These are phyloP conservation scores for Platyrinchus mystaceus DNA, from an alignment of 2,797 vertebrate genomes.

Conservation along the genomic window DNA sequence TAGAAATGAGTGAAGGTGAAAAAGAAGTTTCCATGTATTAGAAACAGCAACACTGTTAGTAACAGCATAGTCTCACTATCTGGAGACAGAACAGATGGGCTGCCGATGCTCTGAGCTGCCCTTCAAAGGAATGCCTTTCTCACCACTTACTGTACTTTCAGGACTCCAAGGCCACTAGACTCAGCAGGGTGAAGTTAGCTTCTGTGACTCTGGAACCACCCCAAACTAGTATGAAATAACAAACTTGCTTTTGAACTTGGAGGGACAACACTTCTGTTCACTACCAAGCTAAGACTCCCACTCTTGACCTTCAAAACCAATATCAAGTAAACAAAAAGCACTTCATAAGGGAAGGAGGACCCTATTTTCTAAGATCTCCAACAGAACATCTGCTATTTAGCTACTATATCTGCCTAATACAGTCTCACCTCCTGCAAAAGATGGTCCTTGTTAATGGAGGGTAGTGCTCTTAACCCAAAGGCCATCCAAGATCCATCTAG, in stretches of 20 bases:
- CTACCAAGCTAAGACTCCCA: not conserved
- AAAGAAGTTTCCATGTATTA: not conserved
- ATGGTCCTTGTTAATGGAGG: rapidly evolving
- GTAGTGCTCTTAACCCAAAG: not conserved
- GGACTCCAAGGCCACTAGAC: not conserved
- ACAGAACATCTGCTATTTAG: rapidly evolving
- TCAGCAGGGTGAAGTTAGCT: not conserved
- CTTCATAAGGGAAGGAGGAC: not conserved
- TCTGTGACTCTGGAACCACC: not conserved
- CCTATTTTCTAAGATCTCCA: not conserved
- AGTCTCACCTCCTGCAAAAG: not conserved
- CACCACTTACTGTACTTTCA: not conserved
- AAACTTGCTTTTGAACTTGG: not conserved
- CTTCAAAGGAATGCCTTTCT: not conserved
- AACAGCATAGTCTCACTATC: not conserved
- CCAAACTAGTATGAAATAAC: not conserved
- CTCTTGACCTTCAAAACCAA: not conserved
- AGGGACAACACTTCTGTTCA: not conserved
- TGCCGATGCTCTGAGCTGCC: not conserved
- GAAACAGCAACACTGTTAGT: not conserved
- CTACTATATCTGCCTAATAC: not conserved
- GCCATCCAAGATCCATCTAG: not conserved
- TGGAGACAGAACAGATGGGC: not conserved
- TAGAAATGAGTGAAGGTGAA: not conserved
- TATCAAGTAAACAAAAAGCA: not conserved